Evolutionary conservation across 1,140 invertebrate species (phyloP).

Genomic region (Lepidurus apus): DNA sequence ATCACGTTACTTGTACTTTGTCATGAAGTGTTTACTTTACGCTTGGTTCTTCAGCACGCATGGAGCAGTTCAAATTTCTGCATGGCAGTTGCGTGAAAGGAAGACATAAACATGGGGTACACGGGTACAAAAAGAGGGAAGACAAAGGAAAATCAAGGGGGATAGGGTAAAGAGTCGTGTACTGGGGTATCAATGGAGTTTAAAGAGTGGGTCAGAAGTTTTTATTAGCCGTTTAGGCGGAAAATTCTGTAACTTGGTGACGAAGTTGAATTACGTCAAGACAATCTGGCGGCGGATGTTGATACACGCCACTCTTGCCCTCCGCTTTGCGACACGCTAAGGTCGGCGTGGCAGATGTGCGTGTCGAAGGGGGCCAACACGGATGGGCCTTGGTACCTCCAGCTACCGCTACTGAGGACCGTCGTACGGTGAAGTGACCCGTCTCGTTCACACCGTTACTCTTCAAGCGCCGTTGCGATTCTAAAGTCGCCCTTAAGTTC

Average conservation of each 20-base stretch:
- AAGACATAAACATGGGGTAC: too few relatives aligned
- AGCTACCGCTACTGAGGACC: not conserved
- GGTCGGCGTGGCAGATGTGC: not conserved
- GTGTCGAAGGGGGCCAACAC: not conserved
- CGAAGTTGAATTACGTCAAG: not conserved
- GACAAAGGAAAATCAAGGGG: too few relatives aligned
- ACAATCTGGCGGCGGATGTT: not conserved
- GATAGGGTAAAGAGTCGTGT: too few relatives aligned
- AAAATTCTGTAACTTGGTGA: not conserved
- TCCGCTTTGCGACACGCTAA: not conserved
- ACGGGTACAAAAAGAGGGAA: too few relatives aligned
- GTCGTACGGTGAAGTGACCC: not conserved
- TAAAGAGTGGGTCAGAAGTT: not conserved
- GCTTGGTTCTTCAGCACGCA: too few relatives aligned
- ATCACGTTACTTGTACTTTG: too few relatives aligned
- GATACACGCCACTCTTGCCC: not conserved
- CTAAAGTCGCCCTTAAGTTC: constrained; percentile 65
- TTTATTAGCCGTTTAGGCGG: not conserved
- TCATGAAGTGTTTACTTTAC: too few relatives aligned
- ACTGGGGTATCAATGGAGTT: too few relatives aligned
- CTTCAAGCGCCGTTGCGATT: constrained; percentile 67
- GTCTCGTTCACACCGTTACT: constrained; percentile 70
- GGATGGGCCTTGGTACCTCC: not conserved
- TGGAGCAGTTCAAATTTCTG: too few relatives aligned
- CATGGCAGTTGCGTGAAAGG: too few relatives aligned